phyloP scores from a whole-genome alignment of 2,113 vertebrate species.

The Chionomys nivalis region DNA sequence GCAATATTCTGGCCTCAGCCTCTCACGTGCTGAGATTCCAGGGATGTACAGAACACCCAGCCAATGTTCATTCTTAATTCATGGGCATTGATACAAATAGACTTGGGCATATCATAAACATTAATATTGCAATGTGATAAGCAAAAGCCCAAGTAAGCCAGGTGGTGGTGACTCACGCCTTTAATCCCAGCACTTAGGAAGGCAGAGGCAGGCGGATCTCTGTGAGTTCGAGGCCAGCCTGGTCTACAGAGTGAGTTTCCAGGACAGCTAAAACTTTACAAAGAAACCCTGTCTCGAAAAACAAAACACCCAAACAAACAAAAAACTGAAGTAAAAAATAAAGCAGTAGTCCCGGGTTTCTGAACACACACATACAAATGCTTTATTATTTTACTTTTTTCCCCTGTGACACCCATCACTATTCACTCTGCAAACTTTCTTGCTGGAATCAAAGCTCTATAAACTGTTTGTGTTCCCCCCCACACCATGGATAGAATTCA shows the following conservation, averaged over 20 bases:
- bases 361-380: no score
- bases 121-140: not conserved
- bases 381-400: not conserved
- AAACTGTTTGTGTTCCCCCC: not conserved
- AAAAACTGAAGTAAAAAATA: not conserved
- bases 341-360: not conserved
- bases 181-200: not conserved
- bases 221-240: not conserved
- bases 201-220: not conserved
- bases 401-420: not conserved
- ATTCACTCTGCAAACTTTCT: not conserved
- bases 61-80: not conserved
- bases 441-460: not conserved
- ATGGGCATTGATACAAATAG: not conserved
- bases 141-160: not conserved
- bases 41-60: no score
- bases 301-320: not conserved
- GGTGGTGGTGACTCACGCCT: not conserved
- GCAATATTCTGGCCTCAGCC: not conserved
- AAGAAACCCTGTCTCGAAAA: not conserved
- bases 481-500: not conserved
- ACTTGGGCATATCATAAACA: no score
- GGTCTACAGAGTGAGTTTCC: not conserved
- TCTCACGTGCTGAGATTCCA: not conserved
- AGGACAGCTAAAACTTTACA: not conserved